Base-by-base conservation (phyloP, 2,113 vertebrate species). In the Thermophis baileyi region DNA sequence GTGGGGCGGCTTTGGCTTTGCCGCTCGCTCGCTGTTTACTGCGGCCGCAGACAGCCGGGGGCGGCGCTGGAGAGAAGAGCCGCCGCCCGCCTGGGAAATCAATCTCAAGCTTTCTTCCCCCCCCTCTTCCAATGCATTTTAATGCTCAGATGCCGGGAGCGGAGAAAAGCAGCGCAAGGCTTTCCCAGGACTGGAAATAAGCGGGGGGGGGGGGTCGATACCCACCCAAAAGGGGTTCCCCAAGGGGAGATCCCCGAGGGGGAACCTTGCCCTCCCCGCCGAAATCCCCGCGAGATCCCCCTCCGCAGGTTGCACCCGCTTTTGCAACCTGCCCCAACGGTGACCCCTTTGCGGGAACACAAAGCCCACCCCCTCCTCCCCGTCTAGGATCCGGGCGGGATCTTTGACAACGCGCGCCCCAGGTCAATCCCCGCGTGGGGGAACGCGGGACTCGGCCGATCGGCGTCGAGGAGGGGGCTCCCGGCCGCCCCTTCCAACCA, bases 1-100 rank as follows among this genome's bases (percentile, higher is more conserved):
- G 94, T 92, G 95, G 95, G 74, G 91, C 92, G 88, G 87, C 87
- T 50, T 89, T 89, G 51, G 69, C 16, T 89, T 60, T 93, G 89
- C 91, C 63, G 94, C 85, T 93, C 92, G 63, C 74, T 46, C 50
- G 88, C 24, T 60, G 53, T 81, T 60, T 24, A 50, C 87, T 24
- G 90, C 93, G 54, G 87, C 44, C 40, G 69, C 85, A 47, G 89
- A 51, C 57, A 24, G 85, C 49, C 63, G 63, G 86, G 86, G 60
- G 87, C 63, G 69, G 93, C 86, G 87, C 51, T 54, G 63, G 30
- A 49, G 63, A 74, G 85, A 74, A 40, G 90, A 69, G 91, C 92
- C 85, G 20, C 90, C 91, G 89, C 88, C 90, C 91, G 90, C 30
- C 12, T 12, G 22, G 93, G 87, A 55, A 89, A 53, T 49, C 20